Conservation (phyloP, 2,888 invertebrate genomes). For the Heliconius cydno region DNA sequence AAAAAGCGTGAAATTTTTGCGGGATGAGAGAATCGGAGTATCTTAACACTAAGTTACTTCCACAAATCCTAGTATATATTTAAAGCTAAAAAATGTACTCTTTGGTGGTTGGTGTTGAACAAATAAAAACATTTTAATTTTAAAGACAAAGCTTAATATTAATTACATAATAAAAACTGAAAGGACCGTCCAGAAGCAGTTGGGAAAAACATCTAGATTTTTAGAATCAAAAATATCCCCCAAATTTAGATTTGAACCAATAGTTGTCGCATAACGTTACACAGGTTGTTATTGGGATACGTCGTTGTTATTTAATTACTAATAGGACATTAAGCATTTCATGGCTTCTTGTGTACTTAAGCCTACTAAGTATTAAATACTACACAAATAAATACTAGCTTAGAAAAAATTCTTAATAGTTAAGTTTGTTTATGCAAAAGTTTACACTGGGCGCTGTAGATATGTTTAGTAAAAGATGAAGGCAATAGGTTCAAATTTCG, state of each 20-base stretch:
- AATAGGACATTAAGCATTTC: not conserved
- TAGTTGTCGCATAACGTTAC: not conserved
- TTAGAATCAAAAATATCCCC: not conserved
- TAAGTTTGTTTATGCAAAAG: not conserved
- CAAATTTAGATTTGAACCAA: not conserved
- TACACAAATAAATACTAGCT: not conserved
- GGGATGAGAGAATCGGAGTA: too few species aligned
- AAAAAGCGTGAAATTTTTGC: too few species aligned
- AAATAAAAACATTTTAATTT: too few species aligned
- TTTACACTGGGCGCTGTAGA: not conserved
- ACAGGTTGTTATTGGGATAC: not conserved
- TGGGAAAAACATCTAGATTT: not conserved
- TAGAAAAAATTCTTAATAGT: not conserved
- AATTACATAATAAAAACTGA: too few species aligned
- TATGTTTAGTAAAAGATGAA: not conserved
- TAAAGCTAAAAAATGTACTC: too few species aligned
- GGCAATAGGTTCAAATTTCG: not conserved
- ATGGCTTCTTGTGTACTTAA: conserved; percentile 20
- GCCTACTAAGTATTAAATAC: not conserved
- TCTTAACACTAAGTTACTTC: too few species aligned
- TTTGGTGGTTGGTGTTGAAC: too few species aligned
- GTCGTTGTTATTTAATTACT: conserved; percentile 8
- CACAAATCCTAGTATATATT: too few species aligned
- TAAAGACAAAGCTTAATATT: too few species aligned
- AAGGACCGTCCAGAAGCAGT: too few species aligned